These are phyloP conservation scores for Callocephalon fimbriatum DNA, from an alignment of 2,113 vertebrate genomes.

Conservation along the genomic window DNA sequence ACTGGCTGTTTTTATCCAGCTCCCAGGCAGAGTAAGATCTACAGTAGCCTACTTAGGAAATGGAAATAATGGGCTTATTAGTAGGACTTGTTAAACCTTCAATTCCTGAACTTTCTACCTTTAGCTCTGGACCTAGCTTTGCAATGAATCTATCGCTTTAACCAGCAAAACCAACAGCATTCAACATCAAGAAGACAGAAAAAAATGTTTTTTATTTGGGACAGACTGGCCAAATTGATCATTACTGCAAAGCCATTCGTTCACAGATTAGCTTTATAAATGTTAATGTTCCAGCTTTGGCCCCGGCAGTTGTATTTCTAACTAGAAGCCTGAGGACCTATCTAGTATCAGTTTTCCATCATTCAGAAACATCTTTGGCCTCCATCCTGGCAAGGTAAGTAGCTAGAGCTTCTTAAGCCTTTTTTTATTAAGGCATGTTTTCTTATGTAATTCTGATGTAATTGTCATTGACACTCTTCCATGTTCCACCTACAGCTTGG, in stretches of 20 bases:
- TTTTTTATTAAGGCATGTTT: background rate
- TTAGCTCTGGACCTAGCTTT: background rate
- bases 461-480: background rate
- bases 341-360: background rate
- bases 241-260: background rate
- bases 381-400: background rate
- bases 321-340: background rate
- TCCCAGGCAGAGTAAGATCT: slow-evolving; percentile 49
- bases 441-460: background rate
- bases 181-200: background rate
- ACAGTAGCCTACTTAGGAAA: slow-evolving; percentile 46
- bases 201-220: background rate
- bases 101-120: slow-evolving; percentile 9
- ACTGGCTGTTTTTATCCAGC: slow-evolving; percentile 67
- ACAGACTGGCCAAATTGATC: background rate
- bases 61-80: slow-evolving; percentile 53
- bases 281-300: background rate
- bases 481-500: background rate
- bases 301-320: background rate
- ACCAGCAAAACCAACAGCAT: background rate
- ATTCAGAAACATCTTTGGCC: background rate
- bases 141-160: background rate
- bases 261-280: background rate
- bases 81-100: slow-evolving; percentile 46
- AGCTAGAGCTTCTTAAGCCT: background rate